Percentiles rank a stretch among this genome's conserved stretches.
These are phyloP conservation scores for Erinaceus europaeus DNA, from an alignment of 2,113 vertebrate species.

Conservation along the genomic window DNA sequence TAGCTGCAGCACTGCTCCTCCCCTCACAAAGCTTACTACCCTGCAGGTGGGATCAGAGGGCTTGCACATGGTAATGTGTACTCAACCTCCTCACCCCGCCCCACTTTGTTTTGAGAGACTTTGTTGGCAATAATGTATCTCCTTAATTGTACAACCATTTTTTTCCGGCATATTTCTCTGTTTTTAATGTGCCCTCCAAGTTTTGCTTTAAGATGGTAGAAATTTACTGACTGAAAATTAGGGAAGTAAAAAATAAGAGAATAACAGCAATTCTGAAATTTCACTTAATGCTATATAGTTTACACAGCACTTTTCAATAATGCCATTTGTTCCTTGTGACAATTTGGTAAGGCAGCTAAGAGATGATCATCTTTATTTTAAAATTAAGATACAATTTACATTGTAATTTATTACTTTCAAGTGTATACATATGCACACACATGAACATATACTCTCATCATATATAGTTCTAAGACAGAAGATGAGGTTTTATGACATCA, in stretches of 20 bases:
- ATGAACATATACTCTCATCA: neutral
- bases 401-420: neutral
- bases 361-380: neutral
- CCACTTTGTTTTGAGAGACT: neutral
- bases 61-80: neutral
- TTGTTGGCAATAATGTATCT: neutral
- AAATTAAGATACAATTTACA: too few species aligned
- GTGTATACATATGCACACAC: neutral
- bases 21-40: too few species aligned
- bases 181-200: slow-evolving; percentile 24
- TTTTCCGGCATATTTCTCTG: neutral
- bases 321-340: neutral
- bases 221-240: neutral
- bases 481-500: neutral
- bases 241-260: neutral
- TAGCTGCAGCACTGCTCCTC: too few species aligned
- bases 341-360: neutral
- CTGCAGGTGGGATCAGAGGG: too few species aligned
- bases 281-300: neutral
- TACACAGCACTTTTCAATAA: neutral
- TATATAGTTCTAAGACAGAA: neutral
- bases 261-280: neutral
- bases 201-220: neutral
- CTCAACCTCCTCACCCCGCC: neutral
- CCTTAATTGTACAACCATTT: neutral